Base-by-base conservation (phyloP, 37 sponge, comb jelly and placozoan species). In the Agelas oroides region DNA sequence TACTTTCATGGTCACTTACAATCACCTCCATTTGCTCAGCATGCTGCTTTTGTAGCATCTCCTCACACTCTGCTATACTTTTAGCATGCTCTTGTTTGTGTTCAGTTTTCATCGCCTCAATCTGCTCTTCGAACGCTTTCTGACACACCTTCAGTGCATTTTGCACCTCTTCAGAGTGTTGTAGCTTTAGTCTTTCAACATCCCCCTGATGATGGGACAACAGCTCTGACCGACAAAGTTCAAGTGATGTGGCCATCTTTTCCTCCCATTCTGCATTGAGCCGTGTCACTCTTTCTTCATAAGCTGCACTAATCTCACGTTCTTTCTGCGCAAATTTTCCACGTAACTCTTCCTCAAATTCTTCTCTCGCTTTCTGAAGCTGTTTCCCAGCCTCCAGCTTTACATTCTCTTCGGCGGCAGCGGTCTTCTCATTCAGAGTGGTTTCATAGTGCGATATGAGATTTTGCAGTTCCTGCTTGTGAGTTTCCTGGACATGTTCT, bases 141-240 rank as follows among this genome's bases (percentile, higher is more conserved):
- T 39, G 11, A 64, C 65, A 39, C 31, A 70, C 70, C 20, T 13
- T 53, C 0, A 34, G 59, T 16, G 35, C 20, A 69, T 32, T 69
- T 33, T 68, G 20, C 27, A 71, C 12, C 41, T 83, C 75, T 27
- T 71, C 64, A 6, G 12, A n/a, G 55, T 71, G 73, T 21, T 25
- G 64, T 34, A n/a, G 18, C 21, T 62, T 60, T 14, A 83, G 75
- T 23, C 25, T 37, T 33, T 73, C 53, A 40, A 76, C 30, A 65
- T 85, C 77, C 33, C 35, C 34, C 36, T 30, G 40, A 52, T 69
- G 70, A 5, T 57, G 54, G 53, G 25, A 23, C 25, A 19, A 0
- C 1, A 80, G 17, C 16, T 66, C 69, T 1, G 30, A 21, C 39
- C 38, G 41, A 18, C 66, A 66, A 25, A 27, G 0, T 24, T 66